Evolutionary conservation across 2,113 vertebrate species (phyloP).

Genomic region (Ptilorrhoa leucosticta): DNA sequence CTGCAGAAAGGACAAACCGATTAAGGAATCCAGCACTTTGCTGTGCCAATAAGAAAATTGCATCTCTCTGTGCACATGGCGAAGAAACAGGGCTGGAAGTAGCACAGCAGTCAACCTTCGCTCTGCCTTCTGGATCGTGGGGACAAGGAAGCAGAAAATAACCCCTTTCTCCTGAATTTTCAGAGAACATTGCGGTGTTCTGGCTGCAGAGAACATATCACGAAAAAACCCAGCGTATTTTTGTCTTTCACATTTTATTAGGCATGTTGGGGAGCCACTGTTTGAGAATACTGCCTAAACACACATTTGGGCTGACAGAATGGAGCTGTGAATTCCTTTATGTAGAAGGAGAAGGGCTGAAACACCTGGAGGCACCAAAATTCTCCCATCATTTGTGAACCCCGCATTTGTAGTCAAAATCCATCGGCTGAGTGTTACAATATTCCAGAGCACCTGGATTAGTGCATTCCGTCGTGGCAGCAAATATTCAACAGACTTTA

Average conservation of each 20-base stretch:
- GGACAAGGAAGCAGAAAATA: background rate
- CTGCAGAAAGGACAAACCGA: background rate
- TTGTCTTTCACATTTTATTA: background rate
- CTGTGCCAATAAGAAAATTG: background rate
- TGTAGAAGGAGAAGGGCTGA: background rate
- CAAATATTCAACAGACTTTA: background rate
- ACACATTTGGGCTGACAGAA: background rate
- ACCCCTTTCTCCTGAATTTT: background rate
- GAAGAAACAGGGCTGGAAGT: background rate
- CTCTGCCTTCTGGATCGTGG: background rate
- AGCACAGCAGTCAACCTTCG: background rate
- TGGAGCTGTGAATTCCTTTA: background rate
- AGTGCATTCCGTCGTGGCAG: rapidly evolving
- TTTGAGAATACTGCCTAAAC: background rate
- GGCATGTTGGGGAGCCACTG: background rate
- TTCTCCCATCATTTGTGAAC: background rate
- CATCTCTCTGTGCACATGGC: background rate
- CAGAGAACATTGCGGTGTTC: background rate
- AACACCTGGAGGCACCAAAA: background rate
- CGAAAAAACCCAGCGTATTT: background rate
- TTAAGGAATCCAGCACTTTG: background rate
- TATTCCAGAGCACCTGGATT: background rate
- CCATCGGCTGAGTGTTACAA: background rate
- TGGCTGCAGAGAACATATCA: background rate
- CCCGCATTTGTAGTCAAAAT: background rate